These are phyloP conservation scores for Drosophila grimshawi DNA, from an alignment of 1,140 invertebrate genomes.

Conservation along the genomic window DNA sequence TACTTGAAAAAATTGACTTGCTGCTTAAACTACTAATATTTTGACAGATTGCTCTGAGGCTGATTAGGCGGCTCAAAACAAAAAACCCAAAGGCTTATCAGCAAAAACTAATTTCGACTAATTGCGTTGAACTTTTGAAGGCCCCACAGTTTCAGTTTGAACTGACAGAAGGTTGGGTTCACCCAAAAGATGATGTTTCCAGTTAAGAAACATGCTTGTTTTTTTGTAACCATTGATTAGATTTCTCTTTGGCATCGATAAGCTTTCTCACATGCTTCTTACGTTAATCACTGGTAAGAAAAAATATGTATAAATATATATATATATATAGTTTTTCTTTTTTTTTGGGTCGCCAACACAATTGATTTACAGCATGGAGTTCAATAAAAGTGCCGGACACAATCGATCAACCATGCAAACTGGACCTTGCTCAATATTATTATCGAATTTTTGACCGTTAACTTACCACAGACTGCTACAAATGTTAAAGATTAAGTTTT, in stretches of 20 bases:
- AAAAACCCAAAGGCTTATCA: slow-evolving; percentile 15
- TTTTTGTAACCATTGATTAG: slow-evolving; percentile 32
- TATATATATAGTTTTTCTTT: slow-evolving; percentile 34
- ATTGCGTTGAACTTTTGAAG: slow-evolving; percentile 42
- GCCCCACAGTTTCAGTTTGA: background rate
- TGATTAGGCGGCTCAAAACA: background rate
- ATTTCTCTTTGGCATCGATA: slow-evolving; percentile 25
- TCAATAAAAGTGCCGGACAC: slow-evolving; percentile 64
- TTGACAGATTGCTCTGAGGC: slow-evolving; percentile 23
- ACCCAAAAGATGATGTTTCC: slow-evolving; percentile 1
- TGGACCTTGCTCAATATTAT: slow-evolving; percentile 75
- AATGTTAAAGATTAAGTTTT: slow-evolving; percentile 1
- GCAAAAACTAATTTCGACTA: slow-evolving; percentile 16
- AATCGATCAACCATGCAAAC: slow-evolving; percentile 68
- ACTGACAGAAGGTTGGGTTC: slow-evolving; percentile 9
- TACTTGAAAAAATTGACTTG: slow-evolving; percentile 5
- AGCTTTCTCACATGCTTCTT: slow-evolving; percentile 42
- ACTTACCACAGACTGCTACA: background rate
- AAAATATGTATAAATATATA: too few species aligned
- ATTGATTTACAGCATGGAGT: slow-evolving; percentile 64
- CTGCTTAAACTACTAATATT: too few species aligned
- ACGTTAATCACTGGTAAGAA: background rate
- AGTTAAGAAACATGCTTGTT: background rate
- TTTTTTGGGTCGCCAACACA: slow-evolving; percentile 55
- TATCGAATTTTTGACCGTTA: slow-evolving; percentile 31